phyloP scores from a whole-genome alignment of 1,140 invertebrate genomes.

The Orius insidiosus region DNA sequence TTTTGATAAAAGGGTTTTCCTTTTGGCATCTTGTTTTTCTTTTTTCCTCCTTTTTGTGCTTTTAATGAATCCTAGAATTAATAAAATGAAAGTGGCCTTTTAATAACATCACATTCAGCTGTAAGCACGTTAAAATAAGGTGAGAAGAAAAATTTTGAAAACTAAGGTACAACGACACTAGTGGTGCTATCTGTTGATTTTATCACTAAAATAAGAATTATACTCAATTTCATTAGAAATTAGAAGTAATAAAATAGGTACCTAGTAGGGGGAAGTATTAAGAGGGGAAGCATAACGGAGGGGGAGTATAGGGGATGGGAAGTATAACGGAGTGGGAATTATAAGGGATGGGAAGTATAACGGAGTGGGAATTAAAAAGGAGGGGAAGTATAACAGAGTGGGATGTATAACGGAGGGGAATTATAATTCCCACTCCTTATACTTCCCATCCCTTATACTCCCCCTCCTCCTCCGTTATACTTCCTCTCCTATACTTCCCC shows the following conservation, averaged over 20 bases:
- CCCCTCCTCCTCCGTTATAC: too few species aligned
- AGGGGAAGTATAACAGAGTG: too few species aligned
- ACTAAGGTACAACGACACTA: background rate
- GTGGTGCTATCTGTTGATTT: background rate
- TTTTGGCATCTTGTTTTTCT: constrained; percentile 24
- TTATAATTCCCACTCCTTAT: too few species aligned
- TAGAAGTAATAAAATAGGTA: background rate
- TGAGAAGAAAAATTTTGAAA: background rate
- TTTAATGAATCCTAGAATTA: background rate
- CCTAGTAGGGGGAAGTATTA: too few species aligned
- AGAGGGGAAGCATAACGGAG: too few species aligned
- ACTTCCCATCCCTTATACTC: too few species aligned
- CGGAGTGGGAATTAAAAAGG: too few species aligned
- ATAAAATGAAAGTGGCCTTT: background rate
- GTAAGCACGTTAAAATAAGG: background rate
- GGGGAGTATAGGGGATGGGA: too few species aligned
- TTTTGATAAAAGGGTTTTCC: constrained; percentile 28
- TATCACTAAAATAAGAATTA: background rate
- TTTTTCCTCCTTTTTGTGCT: constrained; percentile 8
- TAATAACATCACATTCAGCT: background rate
- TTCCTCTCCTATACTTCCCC: too few species aligned
- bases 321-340: too few species aligned
- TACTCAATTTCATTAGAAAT: background rate
- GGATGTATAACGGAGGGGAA: too few species aligned
- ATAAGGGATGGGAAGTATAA: too few species aligned